A percentile compares a stretch with the other conserved stretches of the same genome.
phyloP scores from a whole-genome alignment of 2,113 vertebrate genomes.

The Zosterops pallidus region DNA sequence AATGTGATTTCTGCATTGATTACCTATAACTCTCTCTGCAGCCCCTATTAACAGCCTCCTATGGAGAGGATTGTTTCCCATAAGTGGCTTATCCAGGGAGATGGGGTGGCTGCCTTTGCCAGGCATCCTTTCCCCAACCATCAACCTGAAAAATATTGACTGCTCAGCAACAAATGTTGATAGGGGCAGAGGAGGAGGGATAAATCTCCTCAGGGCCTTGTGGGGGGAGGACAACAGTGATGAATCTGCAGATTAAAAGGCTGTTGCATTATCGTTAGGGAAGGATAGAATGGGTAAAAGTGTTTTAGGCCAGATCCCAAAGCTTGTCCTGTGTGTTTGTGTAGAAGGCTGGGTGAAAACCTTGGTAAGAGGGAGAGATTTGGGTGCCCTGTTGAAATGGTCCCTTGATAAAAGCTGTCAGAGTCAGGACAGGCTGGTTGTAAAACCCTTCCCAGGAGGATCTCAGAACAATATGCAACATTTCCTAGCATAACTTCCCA shows the following conservation, averaged over 20 bases:
- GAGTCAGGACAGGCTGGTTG: background rate
- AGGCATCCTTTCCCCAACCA: background rate
- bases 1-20: conserved; percentile 51
- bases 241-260: conserved; percentile 26
- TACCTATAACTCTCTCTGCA: conserved; percentile 39
- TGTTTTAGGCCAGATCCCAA: background rate
- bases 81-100: conserved; percentile 1
- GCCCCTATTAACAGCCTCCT: conserved; percentile 7
- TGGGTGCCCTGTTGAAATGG: background rate
- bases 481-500: background rate
- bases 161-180: background rate
- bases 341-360: background rate
- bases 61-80: background rate
- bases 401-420: background rate
- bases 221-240: background rate
- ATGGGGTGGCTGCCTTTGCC: background rate
- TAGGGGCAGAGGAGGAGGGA: background rate
- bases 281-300: background rate
- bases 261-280: background rate
- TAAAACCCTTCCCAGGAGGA: background rate
- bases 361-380: background rate
- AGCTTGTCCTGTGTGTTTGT: background rate
- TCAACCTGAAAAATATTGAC: background rate
- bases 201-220: background rate
- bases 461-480: background rate